Base-by-base conservation (phyloP, 2,888 invertebrate genomes). In the Microchrysa polita region DNA sequence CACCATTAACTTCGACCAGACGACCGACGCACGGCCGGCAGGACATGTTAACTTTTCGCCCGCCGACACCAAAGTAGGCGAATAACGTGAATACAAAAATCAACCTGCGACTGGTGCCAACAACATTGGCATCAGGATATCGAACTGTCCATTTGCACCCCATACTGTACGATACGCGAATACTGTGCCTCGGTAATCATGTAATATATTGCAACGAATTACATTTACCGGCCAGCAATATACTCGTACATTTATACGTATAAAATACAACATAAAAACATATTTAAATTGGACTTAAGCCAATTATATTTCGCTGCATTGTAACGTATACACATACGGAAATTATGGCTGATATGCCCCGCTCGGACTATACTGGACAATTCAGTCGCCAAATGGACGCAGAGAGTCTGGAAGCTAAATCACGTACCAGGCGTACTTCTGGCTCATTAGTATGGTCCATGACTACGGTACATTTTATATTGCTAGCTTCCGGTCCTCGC, bases 261-360 rank as follows among this genome's bases (percentile, higher is more conserved):
- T n/a, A n/a, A n/a, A n/a, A n/a, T n/a, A n/a, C n/a, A n/a, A 9
- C 65, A 12, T 2, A 10, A 48, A 48, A 44, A 65, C 65, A 44
- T 44, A 48, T 65, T 65, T 48, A 65, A 65, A 65, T 65, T 65
- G 65, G 44, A 44, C 48, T 9, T 9, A 65, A 65, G 65, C 65
- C 44, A 65, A 65, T 65, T 65, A 69, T 69, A 69, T 69, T 55
- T 69, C 40, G 57, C 57, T 69, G 55, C 57, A 69, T 69, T 69
- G 57, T 55, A 57, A 14, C 20, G 20, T 42, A 18, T 14, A 57
- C 69, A 18, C 55, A 18, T 14, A 57, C 69, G 10, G n/a, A 57
- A 53, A 69, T 55, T 69, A 69, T 40, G 55, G 69, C 12, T 34
- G 27, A 34, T 34, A n/a, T n/a, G n/a, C n/a, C n/a, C n/a, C n/a